Conservation (phyloP, 2,797 vertebrate genomes). For the Botia kubotai region DNA sequence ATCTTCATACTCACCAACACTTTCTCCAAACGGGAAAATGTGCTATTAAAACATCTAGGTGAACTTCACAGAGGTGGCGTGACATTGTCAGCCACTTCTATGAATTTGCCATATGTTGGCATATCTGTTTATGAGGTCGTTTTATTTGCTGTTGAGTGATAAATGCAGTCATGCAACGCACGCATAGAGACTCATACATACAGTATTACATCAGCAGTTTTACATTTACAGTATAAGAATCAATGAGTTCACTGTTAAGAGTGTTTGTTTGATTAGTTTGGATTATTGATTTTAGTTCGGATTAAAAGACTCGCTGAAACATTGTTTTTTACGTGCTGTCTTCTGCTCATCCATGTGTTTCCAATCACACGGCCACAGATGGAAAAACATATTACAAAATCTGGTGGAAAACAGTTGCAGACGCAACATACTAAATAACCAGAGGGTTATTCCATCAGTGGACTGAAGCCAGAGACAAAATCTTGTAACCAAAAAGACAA, state of each 20-base stretch:
- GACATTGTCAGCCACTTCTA: slow-evolving; percentile 28
- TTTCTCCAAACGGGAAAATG: slow-evolving; percentile 35
- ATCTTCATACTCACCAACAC: slow-evolving; percentile 10
- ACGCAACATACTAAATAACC: slow-evolving; percentile 66
- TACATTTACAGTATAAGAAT: background rate
- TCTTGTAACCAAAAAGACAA: slow-evolving; percentile 19
- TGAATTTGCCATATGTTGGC: slow-evolving; percentile 2
- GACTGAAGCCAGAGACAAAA: slow-evolving; percentile 54
- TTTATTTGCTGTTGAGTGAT: slow-evolving; percentile 22
- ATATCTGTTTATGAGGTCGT: background rate
- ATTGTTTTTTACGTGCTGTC: slow-evolving; percentile 66
- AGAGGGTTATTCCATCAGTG: slow-evolving; percentile 61
- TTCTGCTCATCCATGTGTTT: slow-evolving; percentile 67
- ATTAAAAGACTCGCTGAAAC: slow-evolving; percentile 50
- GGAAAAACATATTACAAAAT: slow-evolving; percentile 59
- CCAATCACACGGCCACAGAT: slow-evolving; percentile 72
- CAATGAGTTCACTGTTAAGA: slow-evolving; percentile 14
- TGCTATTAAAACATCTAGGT: slow-evolving; percentile 36
- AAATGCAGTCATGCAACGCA: slow-evolving; percentile 40
- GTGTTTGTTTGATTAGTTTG: slow-evolving; percentile 25
- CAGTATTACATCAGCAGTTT: slow-evolving; percentile 4
- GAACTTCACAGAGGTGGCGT: slow-evolving; percentile 15
- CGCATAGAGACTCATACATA: background rate
- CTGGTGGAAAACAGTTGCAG: slow-evolving; percentile 67
- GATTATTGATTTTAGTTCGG: background rate